phyloP scores from a whole-genome alignment of 2,797 vertebrate species.

The Myotis daubentonii region DNA sequence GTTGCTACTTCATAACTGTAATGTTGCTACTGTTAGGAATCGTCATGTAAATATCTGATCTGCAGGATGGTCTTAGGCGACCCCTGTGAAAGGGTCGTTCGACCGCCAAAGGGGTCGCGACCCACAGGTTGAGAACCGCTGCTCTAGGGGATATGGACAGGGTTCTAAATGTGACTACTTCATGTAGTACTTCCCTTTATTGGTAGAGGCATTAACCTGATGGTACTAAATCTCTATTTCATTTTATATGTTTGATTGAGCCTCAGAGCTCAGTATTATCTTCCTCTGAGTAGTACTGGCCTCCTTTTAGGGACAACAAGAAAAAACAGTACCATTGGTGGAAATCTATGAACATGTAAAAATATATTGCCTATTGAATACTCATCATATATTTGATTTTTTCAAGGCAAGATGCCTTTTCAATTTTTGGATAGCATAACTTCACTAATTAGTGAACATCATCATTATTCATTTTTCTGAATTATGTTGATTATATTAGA shows the following conservation, averaged over 20 bases:
- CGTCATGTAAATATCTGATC: no score
- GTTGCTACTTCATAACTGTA: no score
- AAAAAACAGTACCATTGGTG: neutral
- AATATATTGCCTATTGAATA: neutral
- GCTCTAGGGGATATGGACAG: neutral
- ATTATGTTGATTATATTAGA: neutral
- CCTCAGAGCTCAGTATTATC: neutral
- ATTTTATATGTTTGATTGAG: neutral
- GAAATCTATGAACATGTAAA: neutral
- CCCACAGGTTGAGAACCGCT: no score
- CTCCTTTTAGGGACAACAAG: neutral
- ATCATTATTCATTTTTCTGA: neutral
- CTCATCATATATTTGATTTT: conserved; percentile 2
- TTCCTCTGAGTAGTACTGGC: neutral
- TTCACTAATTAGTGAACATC: neutral
- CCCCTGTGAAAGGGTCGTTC: no score
- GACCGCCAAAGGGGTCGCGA: no score
- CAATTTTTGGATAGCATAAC: neutral
- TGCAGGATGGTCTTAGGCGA: no score
- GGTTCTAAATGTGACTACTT: neutral
- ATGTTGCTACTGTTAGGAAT: no score
- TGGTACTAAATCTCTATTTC: neutral
- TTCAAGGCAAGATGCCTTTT: neutral
- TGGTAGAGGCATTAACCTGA: neutral
- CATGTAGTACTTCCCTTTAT: neutral